These are phyloP conservation scores for Salarias fasciatus DNA, from an alignment of 2,797 vertebrate species.

Conservation along the genomic window DNA sequence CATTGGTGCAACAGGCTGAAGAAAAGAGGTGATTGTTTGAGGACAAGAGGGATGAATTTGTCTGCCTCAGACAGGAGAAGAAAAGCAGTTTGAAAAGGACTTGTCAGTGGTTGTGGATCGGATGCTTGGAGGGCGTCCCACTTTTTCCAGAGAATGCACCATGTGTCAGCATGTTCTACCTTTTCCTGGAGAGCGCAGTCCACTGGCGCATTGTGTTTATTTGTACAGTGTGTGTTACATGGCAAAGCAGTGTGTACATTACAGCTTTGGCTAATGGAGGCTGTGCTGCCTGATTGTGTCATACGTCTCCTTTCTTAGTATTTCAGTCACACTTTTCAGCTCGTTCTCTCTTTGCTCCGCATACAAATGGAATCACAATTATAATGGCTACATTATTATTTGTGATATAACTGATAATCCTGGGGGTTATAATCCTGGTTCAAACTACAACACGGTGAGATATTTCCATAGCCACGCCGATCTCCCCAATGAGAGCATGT, in stretches of 20 bases:
- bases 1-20: slow-evolving; percentile 67
- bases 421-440: background rate
- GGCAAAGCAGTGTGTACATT: slow-evolving; percentile 14
- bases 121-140: slow-evolving; percentile 78
- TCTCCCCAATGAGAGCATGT: slow-evolving; percentile 21
- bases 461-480: slow-evolving; percentile 11
- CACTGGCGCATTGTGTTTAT: slow-evolving; percentile 29
- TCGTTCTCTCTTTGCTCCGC: slow-evolving; percentile 50
- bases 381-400: background rate
- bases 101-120: slow-evolving; percentile 70
- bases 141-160: slow-evolving; percentile 83
- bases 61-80: slow-evolving; percentile 75
- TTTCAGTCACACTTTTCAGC: slow-evolving; percentile 46
- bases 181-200: slow-evolving; percentile 34
- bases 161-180: slow-evolving; percentile 70
- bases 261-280: background rate
- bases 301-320: background rate
- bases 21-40: slow-evolving; percentile 81
- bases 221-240: slow-evolving; percentile 8
- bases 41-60: slow-evolving; percentile 83
- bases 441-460: background rate
- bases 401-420: background rate
- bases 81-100: slow-evolving; percentile 77
- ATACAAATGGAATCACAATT: background rate
- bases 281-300: slow-evolving; percentile 7